Percentiles rank a stretch among this genome's conserved stretches.
phyloP scores from a whole-genome alignment of 2,797 vertebrate genomes.

The Ctenosaura bakeri region DNA sequence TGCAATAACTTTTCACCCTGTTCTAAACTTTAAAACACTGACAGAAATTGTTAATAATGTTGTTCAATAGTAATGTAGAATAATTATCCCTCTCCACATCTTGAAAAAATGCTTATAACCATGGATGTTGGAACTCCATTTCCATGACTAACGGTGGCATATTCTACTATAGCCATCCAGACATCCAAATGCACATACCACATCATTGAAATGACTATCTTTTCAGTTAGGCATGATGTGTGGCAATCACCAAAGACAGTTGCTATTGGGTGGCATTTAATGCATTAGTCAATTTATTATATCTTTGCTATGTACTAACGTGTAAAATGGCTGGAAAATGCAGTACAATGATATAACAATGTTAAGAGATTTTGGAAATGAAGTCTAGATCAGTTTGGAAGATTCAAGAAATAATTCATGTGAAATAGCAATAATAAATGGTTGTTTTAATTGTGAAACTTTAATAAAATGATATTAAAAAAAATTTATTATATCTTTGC shows the following conservation, averaged over 20 bases:
- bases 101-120: not conserved
- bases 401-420: too few relatives aligned
- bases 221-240: not conserved
- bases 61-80: not conserved
- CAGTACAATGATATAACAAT: too few relatives aligned
- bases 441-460: too few relatives aligned
- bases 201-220: not conserved
- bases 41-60: too few relatives aligned
- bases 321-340: too few relatives aligned
- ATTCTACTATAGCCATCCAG: not conserved
- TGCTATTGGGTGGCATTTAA: not conserved
- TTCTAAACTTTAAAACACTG: not conserved
- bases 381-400: too few relatives aligned
- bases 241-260: not conserved
- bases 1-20: not conserved
- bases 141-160: not conserved
- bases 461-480: too few relatives aligned
- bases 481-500: too few relatives aligned
- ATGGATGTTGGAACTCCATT: not conserved
- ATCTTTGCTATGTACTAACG: too few relatives aligned
- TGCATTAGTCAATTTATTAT: not conserved
- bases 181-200: not conserved
- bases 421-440: too few relatives aligned
- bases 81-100: not conserved
- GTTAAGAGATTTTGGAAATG: too few relatives aligned